Conservation (phyloP, 2,797 vertebrate genomes). For the Alauda arvensis region DNA sequence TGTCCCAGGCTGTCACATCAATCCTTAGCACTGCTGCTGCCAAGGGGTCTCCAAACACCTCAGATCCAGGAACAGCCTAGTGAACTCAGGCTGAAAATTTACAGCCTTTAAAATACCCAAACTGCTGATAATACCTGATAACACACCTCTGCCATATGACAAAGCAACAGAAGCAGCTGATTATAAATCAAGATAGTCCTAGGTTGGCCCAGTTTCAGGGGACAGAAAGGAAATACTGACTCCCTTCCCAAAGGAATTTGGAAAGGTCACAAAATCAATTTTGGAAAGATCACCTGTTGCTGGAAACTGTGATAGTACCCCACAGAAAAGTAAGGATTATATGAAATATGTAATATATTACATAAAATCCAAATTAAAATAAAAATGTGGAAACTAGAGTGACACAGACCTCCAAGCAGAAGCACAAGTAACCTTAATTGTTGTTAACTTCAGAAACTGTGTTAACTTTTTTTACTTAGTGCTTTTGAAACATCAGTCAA, state of each 20-base stretch:
- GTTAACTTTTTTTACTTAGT: not conserved
- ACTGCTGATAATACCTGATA: not conserved
- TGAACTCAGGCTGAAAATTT: not conserved
- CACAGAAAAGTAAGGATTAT: not conserved
- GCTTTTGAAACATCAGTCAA: not conserved
- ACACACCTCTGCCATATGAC: not conserved
- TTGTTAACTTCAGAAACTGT: not conserved
- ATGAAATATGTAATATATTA: too few relatives aligned
- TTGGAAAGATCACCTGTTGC: too few relatives aligned
- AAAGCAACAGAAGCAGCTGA: not conserved
- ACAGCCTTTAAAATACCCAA: not conserved
- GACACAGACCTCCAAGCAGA: not conserved
- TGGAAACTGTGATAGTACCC: not conserved
- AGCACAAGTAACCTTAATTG: not conserved
- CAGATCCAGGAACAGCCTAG: fast-evolving
- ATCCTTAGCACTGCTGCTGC: not conserved
- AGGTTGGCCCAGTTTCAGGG: not conserved
- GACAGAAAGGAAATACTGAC: not conserved
- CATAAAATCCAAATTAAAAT: not conserved
- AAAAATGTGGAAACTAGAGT: not conserved
- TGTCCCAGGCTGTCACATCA: not conserved
- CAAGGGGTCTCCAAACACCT: not conserved
- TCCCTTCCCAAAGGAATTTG: not conserved
- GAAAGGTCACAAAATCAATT: not conserved
- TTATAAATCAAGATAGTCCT: not conserved